Conservation (phyloP, 1,140 invertebrate genomes). For the Arctopsyche grandis region DNA sequence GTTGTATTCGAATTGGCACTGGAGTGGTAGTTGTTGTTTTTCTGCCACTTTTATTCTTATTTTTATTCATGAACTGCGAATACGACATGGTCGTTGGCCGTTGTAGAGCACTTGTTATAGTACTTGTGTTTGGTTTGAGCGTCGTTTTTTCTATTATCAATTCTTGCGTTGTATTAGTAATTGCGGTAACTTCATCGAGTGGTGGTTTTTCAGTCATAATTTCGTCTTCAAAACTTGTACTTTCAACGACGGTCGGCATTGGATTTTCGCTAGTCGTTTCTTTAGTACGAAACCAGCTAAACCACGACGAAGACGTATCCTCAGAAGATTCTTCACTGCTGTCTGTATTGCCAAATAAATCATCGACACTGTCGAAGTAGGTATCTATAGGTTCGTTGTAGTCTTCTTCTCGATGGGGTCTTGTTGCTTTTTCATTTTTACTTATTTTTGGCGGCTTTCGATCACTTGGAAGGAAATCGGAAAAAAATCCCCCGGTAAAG, state of each 20-base stretch:
- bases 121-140: background rate
- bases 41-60: background rate
- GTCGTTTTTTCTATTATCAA: background rate
- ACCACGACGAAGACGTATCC: background rate
- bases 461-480: conserved; percentile 14
- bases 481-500: conserved; percentile 42
- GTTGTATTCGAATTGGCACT: background rate
- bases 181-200: conserved; percentile 7
- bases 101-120: background rate
- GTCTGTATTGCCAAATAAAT: conserved; percentile 29
- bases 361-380: conserved; percentile 47
- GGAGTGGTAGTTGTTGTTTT: conserved; percentile 19
- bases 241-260: background rate
- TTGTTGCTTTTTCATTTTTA: conserved; percentile 35
- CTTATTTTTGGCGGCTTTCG: conserved; percentile 39
- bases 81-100: conserved; percentile 1
- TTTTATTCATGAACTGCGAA: background rate
- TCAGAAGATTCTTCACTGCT: conserved; percentile 13
- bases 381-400: conserved; percentile 44
- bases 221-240: background rate
- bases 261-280: background rate
- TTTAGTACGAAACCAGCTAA: conserved; percentile 10
- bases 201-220: background rate
- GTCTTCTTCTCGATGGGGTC: conserved; percentile 32
- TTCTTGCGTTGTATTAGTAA: too few species aligned